These are phyloP conservation scores for Azorinus chamasolen DNA, from an alignment of 2,888 invertebrate species.

Conservation along the genomic window DNA sequence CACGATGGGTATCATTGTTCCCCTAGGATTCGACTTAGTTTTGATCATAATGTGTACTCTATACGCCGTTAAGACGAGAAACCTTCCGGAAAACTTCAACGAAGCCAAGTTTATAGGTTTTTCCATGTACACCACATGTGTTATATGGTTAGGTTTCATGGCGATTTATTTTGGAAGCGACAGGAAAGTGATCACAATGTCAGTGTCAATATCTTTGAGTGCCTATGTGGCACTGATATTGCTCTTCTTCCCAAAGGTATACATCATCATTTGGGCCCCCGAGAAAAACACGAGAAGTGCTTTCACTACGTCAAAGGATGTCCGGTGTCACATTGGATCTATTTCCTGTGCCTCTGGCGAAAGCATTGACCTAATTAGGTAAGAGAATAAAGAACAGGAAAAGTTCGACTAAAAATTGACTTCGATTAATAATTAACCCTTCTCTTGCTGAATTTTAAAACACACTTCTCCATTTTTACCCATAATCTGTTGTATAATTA, in stretches of 20 bases:
- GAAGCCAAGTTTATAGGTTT: conserved; percentile 93
- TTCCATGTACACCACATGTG: conserved; percentile 99
- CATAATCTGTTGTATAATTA: no score
- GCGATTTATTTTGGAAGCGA: conserved; percentile 97
- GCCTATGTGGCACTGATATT: conserved; percentile 91
- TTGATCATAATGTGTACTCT: conserved; percentile 94
- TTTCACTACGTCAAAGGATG: conserved; percentile 91
- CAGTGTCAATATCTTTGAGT: conserved; percentile 91
- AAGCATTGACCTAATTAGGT: conserved; percentile 79
- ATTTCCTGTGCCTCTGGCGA: conserved; percentile 80
- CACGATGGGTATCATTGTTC: conserved; percentile 90
- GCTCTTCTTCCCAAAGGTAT: conserved; percentile 92
- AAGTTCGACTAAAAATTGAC: no score
- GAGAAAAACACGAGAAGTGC: conserved; percentile 92
- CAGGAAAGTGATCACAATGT: conserved; percentile 88
- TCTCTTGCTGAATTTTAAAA: no score
- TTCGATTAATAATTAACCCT: no score
- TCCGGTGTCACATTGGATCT: conserved; percentile 90
- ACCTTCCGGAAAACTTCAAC: conserved; percentile 99
- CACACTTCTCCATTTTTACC: no score
- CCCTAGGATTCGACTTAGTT: conserved; percentile 91
- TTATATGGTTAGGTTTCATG: conserved; percentile 99
- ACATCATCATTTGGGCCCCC: conserved; percentile 91
- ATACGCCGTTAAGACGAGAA: conserved; percentile 92
- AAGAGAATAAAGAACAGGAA: conserved; percentile 13